Conservation (phyloP, 2,797 vertebrate genomes). For the Megaceryle alcyon region DNA sequence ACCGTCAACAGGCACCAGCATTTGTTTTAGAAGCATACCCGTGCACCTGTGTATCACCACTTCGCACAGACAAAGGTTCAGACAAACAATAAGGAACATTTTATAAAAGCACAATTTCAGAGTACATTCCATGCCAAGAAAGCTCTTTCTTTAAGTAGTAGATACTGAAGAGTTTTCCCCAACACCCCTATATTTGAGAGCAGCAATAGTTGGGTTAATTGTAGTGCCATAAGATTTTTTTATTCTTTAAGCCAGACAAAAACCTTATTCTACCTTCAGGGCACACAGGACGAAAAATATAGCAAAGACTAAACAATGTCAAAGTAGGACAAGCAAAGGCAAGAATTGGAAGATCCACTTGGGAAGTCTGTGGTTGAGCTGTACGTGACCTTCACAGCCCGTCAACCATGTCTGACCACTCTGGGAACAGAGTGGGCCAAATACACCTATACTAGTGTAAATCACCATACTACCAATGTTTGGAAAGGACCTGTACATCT, state of each 20-base stretch:
- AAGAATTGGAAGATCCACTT: neutral
- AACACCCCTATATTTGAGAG: neutral
- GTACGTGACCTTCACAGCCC: neutral
- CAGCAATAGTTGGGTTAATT: neutral
- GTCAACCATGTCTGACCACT: neutral
- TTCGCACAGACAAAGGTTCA: neutral
- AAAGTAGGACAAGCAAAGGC: neutral
- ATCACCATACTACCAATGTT: fast-evolving
- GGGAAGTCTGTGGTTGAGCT: neutral
- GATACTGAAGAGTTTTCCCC: neutral
- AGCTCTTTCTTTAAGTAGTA: neutral
- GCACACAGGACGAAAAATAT: neutral
- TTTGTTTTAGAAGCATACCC: neutral
- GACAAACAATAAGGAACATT: neutral
- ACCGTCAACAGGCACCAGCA: neutral
- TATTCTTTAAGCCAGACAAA: neutral
- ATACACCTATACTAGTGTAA: neutral
- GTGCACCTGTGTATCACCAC: neutral
- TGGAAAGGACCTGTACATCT: neutral
- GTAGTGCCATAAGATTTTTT: neutral
- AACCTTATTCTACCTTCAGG: neutral
- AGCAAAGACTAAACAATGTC: neutral
- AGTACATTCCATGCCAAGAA: neutral
- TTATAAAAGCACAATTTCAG: neutral
- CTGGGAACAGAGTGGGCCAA: neutral